Percentiles rank a stretch among this genome's conserved stretches.
These are phyloP conservation scores for Glossophaga mutica DNA, from an alignment of 2,797 vertebrate genomes.

Conservation along the genomic window DNA sequence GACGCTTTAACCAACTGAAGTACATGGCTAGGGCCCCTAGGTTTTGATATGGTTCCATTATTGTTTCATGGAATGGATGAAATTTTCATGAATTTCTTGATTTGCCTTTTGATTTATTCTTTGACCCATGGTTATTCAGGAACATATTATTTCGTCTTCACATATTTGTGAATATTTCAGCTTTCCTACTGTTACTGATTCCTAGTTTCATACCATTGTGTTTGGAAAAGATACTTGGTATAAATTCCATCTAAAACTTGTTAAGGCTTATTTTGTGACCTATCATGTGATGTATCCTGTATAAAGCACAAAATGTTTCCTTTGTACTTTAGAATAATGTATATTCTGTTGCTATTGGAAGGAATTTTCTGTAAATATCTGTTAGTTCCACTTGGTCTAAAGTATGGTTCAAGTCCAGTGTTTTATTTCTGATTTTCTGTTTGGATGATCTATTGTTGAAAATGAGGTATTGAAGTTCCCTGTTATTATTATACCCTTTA, in stretches of 20 bases:
- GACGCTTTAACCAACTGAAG: not conserved
- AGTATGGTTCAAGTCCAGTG: not conserved
- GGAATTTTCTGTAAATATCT: not conserved
- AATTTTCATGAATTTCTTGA: too few relatives aligned
- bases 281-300: not conserved
- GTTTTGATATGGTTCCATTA: not conserved
- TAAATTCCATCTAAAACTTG: not conserved
- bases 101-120: not conserved
- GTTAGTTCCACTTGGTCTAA: not conserved
- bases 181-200: not conserved
- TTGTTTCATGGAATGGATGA: too few relatives aligned
- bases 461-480: not conserved
- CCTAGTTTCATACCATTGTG: not conserved
- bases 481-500: not conserved
- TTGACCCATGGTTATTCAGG: not conserved
- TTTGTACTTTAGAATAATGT: not conserved
- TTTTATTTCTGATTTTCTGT: not conserved
- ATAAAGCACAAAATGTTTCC: not conserved
- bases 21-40: not conserved
- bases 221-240: not conserved
- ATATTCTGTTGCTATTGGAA: not conserved
- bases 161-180: not conserved
- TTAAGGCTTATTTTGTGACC: not conserved
- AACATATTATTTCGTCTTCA: not conserved
- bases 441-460: not conserved